Evolutionary conservation across 1,140 invertebrate species (phyloP), one percentile per base, ranked within the genome.

Genomic region (Andricus grossulariae): DNA sequence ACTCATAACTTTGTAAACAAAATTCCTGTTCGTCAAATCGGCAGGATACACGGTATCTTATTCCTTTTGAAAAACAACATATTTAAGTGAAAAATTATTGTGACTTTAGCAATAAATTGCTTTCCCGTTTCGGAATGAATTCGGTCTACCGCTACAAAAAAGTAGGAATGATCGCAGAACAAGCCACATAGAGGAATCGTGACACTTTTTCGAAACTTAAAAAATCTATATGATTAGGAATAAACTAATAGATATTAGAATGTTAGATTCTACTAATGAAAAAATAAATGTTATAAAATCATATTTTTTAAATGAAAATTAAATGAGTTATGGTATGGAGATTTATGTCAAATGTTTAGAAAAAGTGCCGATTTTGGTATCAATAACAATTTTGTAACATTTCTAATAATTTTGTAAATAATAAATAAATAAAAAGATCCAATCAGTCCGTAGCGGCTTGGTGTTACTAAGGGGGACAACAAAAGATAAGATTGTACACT

Each of bases 321-420:
- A 72, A 74, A 72, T 21, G 50, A 11, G 71, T 21, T 54, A 71
- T 52, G 32, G 51, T 72, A 4, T 50, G 60, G 45, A 54, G 54
- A 66, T 66, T 32, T 66, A 66, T 81, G 55, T 74, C 81, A 89
- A 88, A 87, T 84, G 85, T 88, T 87, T 89, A 84, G 78, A 89
- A 89, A 83, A 84, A 87, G 82, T 73, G 77, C 71, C 76, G 79
- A 81, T 83, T 85, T 86, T 89, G 88, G 87, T 90, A 89, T 86
- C 87, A 90, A 90, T 91, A 91, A 90, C 87, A 90, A 91, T 90
- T 90, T 90, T 90, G 88, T 90, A 91, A 90, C 88, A 88, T 86
- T 84, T 84, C 77, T 84, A 88, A 83, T 84, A 83, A 88, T 89
- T 87, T 89, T 84, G 78, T 86, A 88, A 87, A 86, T 71, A 88